Base-by-base conservation (phyloP, 1,140 invertebrate genomes). In the Pseudomyrmex flavicornis region DNA sequence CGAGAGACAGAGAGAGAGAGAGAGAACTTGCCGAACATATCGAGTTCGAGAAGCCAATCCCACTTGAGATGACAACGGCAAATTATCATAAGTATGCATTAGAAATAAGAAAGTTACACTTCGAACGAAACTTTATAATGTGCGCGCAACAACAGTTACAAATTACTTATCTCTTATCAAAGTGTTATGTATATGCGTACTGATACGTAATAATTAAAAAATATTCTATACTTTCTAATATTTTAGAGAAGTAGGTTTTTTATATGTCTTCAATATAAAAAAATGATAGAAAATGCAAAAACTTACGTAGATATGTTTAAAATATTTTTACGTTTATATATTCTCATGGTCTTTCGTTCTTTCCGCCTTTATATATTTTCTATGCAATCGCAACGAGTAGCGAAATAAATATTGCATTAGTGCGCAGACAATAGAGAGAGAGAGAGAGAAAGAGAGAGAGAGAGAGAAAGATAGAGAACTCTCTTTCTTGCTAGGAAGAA, bases 21-120 rank as follows among this genome's bases (percentile, higher is more conserved):
- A 52, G 50, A 77, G 15, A 26, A 12, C 9, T 63, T 50, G 44
- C 4, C 22, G 70, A 65, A 54, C 58, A 26, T 74, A 62, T 82
- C 72, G 50, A 82, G 63, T 73, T 52, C 48, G 72, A 77, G 65
- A 59, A 82, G 59, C n/a, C 48, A 26, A 82, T 74, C 13, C 58
- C 48, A 74, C 69, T 75, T 70, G 59, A 52, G 58, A 48, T 63
- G 63, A 82, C 20, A 50, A n/a, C 22, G 35, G 9, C 68, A 52
- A 70, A 58, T 59, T 20, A 72, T 80, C 44, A 17, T 17, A n/a
- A 50, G 20, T n/a, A 15, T n/a, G 62, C 54, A 3, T 35, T 26
- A 26, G 50, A 80, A 80, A 70, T 72, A 70, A 26, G 5, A 9
- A 20, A 10, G 20, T 68, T 77, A 46, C 54, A 58, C 58, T 46